Conservation (phyloP, 2,797 vertebrate genomes). For the Chrosomus eos region DNA sequence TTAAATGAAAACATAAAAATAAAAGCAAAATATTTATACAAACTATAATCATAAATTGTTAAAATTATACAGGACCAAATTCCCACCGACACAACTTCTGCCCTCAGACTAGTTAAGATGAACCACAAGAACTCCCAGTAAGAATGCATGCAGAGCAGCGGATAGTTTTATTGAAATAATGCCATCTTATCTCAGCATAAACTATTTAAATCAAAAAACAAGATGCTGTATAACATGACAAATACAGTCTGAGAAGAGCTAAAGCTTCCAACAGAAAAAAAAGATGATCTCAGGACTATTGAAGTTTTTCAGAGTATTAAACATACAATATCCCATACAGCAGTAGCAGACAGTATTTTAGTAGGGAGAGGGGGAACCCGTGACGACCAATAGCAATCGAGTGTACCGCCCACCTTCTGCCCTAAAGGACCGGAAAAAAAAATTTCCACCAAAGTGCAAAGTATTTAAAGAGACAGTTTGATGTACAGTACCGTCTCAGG, state of each 20-base stretch:
- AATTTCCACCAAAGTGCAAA: conserved; percentile 3
- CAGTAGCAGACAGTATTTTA: conserved; percentile 58
- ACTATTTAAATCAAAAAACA: conserved; percentile 69
- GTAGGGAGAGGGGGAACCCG: background rate
- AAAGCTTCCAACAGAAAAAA: conserved; percentile 48
- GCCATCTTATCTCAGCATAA: conserved; percentile 73
- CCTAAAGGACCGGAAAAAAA: background rate
- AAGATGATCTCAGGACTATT: conserved; percentile 43
- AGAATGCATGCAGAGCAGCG: conserved; percentile 59
- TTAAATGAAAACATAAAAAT: background rate
- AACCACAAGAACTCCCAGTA: background rate
- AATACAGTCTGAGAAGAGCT: conserved; percentile 60
- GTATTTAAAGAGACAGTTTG: background rate
- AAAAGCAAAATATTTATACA: background rate
- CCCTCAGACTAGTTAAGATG: background rate
- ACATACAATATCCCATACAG: conserved; percentile 64
- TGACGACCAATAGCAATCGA: background rate
- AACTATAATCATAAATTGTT: background rate
- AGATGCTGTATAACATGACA: conserved; percentile 69
- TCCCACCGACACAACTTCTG: background rate
- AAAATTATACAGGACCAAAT: background rate
- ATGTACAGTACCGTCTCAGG: background rate
- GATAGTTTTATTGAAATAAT: conserved; percentile 82
- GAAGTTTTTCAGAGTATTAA: background rate
- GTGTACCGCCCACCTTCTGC: background rate